Conservation (phyloP, 2,113 vertebrate genomes). For the Gila orcuttii region DNA sequence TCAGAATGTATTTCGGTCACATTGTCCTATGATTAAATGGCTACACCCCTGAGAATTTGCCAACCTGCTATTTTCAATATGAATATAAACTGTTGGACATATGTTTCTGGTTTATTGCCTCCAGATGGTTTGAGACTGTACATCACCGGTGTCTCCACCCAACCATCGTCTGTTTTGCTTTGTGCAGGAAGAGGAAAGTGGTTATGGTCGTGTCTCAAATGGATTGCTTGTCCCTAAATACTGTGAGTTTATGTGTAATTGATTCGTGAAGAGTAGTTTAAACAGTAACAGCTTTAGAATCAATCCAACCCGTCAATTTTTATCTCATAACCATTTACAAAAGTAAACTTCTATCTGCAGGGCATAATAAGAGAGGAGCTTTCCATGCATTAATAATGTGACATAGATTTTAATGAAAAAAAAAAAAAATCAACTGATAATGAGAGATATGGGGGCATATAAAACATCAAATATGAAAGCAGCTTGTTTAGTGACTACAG, state of each 20-base stretch:
- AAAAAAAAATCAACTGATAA: background rate
- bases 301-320: constrained; percentile 13
- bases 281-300: background rate
- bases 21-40: constrained; percentile 42
- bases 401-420: background rate
- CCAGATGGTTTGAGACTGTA: constrained; percentile 63
- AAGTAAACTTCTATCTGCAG: background rate
- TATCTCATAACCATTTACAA: background rate
- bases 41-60: constrained; percentile 46
- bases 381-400: background rate
- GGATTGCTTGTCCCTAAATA: constrained; percentile 43
- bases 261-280: background rate
- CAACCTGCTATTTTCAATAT: constrained; percentile 60
- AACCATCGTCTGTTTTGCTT: constrained; percentile 15
- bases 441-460: background rate
- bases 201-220: constrained; percentile 26
- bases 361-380: constrained; percentile 8
- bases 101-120: constrained; percentile 58
- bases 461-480: background rate
- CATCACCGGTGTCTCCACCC: constrained; percentile 49
- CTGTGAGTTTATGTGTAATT: constrained; percentile 27
- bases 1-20: constrained; percentile 31
- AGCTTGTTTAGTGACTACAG: background rate
- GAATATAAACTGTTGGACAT: constrained; percentile 57
- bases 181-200: constrained; percentile 17